Base-by-base conservation (phyloP, 2,797 vertebrate species). In the Syngnathus rostellatus region DNA sequence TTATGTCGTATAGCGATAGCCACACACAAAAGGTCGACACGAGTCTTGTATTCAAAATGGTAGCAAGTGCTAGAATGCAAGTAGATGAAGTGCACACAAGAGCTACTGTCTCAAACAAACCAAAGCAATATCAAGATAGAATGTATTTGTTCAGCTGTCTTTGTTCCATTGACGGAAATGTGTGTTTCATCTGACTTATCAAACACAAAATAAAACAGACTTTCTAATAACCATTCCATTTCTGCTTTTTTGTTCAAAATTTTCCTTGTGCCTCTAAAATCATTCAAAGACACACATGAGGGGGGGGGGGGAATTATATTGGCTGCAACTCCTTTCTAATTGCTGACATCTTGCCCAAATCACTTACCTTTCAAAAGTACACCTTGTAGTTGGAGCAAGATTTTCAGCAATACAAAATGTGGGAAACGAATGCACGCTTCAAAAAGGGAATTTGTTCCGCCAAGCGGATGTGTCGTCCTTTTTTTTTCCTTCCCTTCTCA, bases 211-310 rank as follows among this genome's bases (percentile, higher is more conserved):
- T 86, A 89, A 88, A 88, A 86, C 79, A 85, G 80, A 88, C 86
- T 90, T 91, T 91, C 83, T 90, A 88, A 87, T 86, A 90, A 87
- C 85, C 80, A 67, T 64, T 73, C 23, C 2, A 6, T 10, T 25
- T 14, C 10, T 55, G 23, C 6, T 14, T 55, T 55, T 84, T 72
- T 75, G 46, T 54, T 25, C 31, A 31, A 31, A 31, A 31, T 31
- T 31, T 31, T 31, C 2, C 31, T 31, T 31, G 31, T 31, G 31
- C 31, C 31, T 31, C 31, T 31, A 31, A 31, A 31, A 31, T 31
- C 31, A 31, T 31, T 31, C 31, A 31, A 31, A 31, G 31, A 31
- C 31, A 31, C 31, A 31, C 31, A 31, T 31, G 31, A 31, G 23
- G 23, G 23, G 23, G 23, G 23, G 23, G 23, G 23, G 23, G 23